Evolutionary conservation across 2,797 vertebrate genomes (phyloP).

Genomic region (Xenopus petersii): DNA sequence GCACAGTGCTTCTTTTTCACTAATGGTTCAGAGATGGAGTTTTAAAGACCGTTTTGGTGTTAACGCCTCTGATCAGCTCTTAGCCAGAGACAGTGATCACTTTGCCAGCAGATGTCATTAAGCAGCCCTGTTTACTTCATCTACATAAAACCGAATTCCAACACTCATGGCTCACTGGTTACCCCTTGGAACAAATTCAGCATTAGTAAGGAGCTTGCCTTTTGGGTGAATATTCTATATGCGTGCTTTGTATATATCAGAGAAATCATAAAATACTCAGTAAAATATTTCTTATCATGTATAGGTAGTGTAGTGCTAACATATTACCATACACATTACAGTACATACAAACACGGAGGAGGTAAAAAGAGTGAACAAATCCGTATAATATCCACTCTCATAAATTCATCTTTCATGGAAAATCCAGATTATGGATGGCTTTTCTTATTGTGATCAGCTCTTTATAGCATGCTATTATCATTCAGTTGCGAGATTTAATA

Average conservation of each 20-base stretch:
- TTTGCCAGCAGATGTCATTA: not conserved
- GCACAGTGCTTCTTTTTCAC: not conserved
- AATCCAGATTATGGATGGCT: too few relatives aligned
- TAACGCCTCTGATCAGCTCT: not conserved
- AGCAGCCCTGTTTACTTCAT: not conserved
- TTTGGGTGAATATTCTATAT: not conserved
- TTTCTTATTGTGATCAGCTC: too few relatives aligned
- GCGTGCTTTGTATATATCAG: too few relatives aligned
- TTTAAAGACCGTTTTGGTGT: conserved; percentile 13
- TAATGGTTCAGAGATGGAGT: conserved; percentile 6
- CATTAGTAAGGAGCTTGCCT: not conserved
- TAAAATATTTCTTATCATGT: too few relatives aligned
- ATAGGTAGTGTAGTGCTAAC: too few relatives aligned
- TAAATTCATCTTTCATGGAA: too few relatives aligned
- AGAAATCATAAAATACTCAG: too few relatives aligned
- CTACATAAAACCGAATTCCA: conserved; percentile 13
- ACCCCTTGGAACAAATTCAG: not conserved
- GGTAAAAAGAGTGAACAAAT: too few relatives aligned
- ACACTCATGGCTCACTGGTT: not conserved
- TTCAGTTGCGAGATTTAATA: conserved; percentile 28
- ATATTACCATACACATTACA: too few relatives aligned
- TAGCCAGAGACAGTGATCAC: not conserved
- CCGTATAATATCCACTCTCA: too few relatives aligned
- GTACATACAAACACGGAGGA: too few relatives aligned
- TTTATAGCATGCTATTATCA: conserved; percentile 18